Evolutionary conservation across 2,888 invertebrate genomes (phyloP).

Genomic region (Sympetrum striolatum): DNA sequence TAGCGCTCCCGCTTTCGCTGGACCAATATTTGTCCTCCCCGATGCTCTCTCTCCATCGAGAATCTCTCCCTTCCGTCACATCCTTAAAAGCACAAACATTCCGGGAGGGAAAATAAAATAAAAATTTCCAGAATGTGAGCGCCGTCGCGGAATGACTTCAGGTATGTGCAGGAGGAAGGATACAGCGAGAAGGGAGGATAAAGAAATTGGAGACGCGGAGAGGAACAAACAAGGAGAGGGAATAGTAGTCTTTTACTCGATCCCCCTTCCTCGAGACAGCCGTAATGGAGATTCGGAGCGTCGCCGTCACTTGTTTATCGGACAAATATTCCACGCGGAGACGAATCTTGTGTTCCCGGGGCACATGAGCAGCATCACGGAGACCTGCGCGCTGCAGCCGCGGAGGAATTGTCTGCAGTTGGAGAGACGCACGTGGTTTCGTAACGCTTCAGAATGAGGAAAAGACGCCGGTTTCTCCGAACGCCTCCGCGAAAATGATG

Average conservation of each 20-base stretch:
- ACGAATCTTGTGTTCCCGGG: not conserved
- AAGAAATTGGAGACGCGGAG: not conserved
- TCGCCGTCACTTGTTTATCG: not conserved
- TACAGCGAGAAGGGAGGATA: not conserved
- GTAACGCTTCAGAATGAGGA: too few relatives aligned
- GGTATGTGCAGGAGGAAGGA: not conserved
- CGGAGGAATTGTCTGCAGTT: too few relatives aligned
- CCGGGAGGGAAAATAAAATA: not conserved
- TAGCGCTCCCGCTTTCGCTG: conserved; percentile 17
- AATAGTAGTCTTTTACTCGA: not conserved
- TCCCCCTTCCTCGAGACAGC: not conserved
- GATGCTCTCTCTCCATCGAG: not conserved
- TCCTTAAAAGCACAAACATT: not conserved
- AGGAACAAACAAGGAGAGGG: not conserved
- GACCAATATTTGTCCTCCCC: conserved; percentile 37
- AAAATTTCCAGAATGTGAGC: not conserved
- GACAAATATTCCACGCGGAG: not conserved
- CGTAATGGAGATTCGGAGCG: not conserved
- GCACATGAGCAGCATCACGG: not conserved
- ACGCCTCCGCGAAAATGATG: too few relatives aligned
- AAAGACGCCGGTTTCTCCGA: too few relatives aligned
- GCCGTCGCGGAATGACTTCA: not conserved
- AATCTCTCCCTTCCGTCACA: not conserved
- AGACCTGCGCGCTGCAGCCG: not conserved
- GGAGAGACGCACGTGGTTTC: too few relatives aligned